Base-by-base conservation (phyloP, 2,888 invertebrate species). In the Hylaea fasciaria region DNA sequence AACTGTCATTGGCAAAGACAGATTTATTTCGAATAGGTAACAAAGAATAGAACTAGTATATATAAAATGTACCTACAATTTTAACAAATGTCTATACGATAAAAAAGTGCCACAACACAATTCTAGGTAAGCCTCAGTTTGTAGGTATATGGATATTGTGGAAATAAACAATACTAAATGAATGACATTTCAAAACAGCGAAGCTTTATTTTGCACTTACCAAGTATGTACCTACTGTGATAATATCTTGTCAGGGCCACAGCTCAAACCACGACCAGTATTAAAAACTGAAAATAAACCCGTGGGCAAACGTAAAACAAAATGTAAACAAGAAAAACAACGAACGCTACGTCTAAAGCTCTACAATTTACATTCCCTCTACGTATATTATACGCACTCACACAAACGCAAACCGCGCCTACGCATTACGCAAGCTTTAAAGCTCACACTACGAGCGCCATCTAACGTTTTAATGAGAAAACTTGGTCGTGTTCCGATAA, bases 381-480 rank as follows among this genome's bases (percentile, higher is more conserved):
- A 59, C 39, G 47, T 32, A 8, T 47, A 32, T 13, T 48, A 32
- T 45, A 14, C 37, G 12, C 58, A 57, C 45, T 12, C 62, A 49
- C 53, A 61, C 53, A 40, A 41, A 50, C 9, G 29, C 17, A 55
- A 14, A 52, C 53, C 62, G 66, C 68, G 66, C 68, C 59, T 64
- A 71, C 80, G 81, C 78, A 75, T 58, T 64, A 71, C 80, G 81
- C 78, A 75, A 60, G 62, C 60, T 67, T 49, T 28, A 44, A 57
- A 65, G 62, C 62, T 73, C 47, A 55, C 47, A 4, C 29, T 49
- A 59, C 66, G 73, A 74, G 76, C 87, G 89, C 86, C 89, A 87
- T 81, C 89, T 89, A 71, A 41, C 51, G 46, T 47, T 1, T 0
- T 5, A 0, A 7, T n/a, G 12, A 10, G 14, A 64, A 62, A 73